Evolutionary conservation across 2,888 invertebrate genomes (phyloP).

Genomic region (Brachypalpus laphriformis): DNA sequence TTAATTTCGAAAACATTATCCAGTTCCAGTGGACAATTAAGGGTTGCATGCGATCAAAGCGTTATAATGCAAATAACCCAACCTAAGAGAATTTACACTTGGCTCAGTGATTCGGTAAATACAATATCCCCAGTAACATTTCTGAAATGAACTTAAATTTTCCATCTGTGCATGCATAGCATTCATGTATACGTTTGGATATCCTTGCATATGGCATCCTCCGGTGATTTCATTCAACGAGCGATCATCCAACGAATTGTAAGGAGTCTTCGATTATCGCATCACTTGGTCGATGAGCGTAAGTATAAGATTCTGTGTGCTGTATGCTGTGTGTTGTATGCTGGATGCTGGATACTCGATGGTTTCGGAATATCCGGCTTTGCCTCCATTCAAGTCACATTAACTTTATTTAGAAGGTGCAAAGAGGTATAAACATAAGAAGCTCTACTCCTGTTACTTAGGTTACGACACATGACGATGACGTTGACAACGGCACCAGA

Average conservation of each 20-base stretch:
- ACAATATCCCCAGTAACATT: constrained; percentile 11
- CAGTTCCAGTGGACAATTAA: constrained; percentile 17
- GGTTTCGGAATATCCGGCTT: constrained; percentile 1
- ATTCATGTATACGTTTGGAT: not conserved
- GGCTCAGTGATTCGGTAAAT: constrained; percentile 31
- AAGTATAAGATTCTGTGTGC: not conserved
- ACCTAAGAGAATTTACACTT: constrained; percentile 13
- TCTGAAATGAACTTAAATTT: constrained; percentile 3
- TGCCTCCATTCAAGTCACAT: constrained; percentile 30
- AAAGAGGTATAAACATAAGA: constrained; percentile 27
- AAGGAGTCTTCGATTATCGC: constrained; percentile 56
- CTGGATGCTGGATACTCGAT: not conserved
- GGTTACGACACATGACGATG: not conserved
- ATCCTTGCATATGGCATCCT: constrained; percentile 30
- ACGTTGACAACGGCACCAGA: not conserved
- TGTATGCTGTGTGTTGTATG: not conserved
- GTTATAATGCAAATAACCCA: constrained; percentile 37
- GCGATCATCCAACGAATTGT: constrained; percentile 49
- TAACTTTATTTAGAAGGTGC: constrained; percentile 48
- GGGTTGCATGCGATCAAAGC: constrained; percentile 10
- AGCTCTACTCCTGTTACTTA: not conserved
- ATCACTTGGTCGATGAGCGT: constrained; percentile 33
- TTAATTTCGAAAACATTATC: constrained; percentile 35
- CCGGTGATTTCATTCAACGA: constrained; percentile 33
- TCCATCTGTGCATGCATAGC: not conserved